These are phyloP conservation scores for Poecile montanus DNA, from an alignment of 2,797 vertebrate species.

Conservation along the genomic window DNA sequence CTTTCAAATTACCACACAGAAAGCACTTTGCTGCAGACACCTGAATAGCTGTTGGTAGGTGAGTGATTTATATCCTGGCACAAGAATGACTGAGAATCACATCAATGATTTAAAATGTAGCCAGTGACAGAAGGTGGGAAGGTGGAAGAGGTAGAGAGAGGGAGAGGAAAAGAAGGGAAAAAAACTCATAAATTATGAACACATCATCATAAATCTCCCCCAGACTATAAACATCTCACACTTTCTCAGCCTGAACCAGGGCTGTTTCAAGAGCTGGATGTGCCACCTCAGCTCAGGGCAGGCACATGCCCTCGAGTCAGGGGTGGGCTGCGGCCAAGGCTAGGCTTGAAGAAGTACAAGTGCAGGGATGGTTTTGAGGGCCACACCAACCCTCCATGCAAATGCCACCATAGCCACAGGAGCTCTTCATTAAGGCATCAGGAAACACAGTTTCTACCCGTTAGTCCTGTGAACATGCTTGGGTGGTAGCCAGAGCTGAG, in stretches of 20 bases:
- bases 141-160: not conserved
- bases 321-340: not conserved
- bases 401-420: not conserved
- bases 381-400: not conserved
- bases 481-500: not conserved
- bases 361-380: not conserved
- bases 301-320: fast-evolving
- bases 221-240: not conserved
- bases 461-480: not conserved
- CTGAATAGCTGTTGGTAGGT: not conserved
- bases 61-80: constrained; percentile 41
- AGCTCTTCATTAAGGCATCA: not conserved
- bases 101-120: constrained; percentile 27
- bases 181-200: not conserved
- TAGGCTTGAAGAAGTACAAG: not conserved
- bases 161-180: not conserved
- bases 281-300: not conserved
- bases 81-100: constrained; percentile 25
- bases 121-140: not conserved
- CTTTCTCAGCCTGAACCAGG: not conserved
- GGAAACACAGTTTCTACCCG: not conserved
- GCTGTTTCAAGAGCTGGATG: not conserved
- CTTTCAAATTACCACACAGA: constrained; percentile 40
- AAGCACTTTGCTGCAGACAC: not conserved
- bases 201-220: not conserved